Percentiles rank a stretch among this genome's conserved stretches.
These are phyloP conservation scores for Tipula vernalis DNA, from an alignment of 2,888 invertebrate species.

Conservation along the genomic window DNA sequence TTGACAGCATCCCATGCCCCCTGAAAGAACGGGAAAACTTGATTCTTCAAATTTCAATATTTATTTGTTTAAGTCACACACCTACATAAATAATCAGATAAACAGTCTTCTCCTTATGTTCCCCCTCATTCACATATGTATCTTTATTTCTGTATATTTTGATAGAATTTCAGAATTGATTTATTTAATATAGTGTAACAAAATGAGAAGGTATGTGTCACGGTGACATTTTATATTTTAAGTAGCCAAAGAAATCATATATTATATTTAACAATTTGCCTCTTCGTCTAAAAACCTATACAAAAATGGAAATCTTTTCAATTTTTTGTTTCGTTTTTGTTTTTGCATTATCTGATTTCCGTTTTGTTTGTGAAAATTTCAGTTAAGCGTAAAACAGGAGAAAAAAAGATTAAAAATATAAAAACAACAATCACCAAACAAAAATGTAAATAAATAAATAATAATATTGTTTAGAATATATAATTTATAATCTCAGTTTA, in stretches of 20 bases:
- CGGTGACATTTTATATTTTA: background rate
- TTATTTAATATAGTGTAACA: background rate
- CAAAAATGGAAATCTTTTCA: background rate
- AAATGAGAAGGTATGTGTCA: background rate
- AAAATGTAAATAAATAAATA: too few relatives aligned
- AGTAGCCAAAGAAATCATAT: background rate
- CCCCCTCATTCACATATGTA: too few relatives aligned
- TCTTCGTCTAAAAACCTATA: background rate
- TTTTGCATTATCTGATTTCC: background rate
- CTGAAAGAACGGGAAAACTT: background rate
- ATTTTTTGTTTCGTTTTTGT: background rate
- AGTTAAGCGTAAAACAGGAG: background rate
- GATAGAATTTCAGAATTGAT: background rate
- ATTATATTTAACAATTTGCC: background rate
- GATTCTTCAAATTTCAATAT: background rate
- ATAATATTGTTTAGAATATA: background rate
- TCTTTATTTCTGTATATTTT: too few relatives aligned
- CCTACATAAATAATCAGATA: background rate
- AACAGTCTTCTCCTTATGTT: background rate
- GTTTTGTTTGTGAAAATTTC: background rate
- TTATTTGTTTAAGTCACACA: background rate
- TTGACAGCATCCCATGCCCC: background rate
- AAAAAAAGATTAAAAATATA: background rate
- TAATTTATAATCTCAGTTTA: background rate
- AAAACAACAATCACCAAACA: background rate